These are phyloP conservation scores for Hypena proboscidalis DNA, from an alignment of 2,888 invertebrate genomes.

Conservation along the genomic window DNA sequence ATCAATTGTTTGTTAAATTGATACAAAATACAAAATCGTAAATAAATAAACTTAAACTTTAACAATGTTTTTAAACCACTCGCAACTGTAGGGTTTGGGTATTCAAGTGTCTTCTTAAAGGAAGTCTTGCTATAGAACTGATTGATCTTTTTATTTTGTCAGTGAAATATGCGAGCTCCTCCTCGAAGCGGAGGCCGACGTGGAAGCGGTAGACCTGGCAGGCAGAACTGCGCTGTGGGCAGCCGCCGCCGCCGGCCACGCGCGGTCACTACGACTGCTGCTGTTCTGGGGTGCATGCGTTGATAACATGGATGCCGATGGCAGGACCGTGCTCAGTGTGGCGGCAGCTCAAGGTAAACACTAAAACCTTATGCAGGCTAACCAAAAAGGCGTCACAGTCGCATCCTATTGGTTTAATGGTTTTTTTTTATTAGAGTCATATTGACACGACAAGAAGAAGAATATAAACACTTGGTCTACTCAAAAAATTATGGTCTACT, in stretches of 20 bases:
- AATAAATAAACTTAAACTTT: no score
- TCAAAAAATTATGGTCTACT: no score
- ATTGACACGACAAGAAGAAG: no score
- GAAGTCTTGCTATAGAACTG: not conserved
- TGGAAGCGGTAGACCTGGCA: conserved; percentile 93
- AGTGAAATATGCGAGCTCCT: conserved; percentile 96
- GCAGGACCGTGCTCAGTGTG: conserved; percentile 94
- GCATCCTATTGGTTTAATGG: not conserved
- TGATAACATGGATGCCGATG: conserved; percentile 97
- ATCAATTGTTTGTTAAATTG: no score
- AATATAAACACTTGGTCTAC: no score
- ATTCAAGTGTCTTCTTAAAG: no score
- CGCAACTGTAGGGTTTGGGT: no score
- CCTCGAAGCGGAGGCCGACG: conserved; percentile 96
- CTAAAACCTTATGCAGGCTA: no score
- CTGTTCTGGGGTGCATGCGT: conserved; percentile 98
- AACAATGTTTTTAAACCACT: no score
- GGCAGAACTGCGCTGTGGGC: conserved; percentile 96
- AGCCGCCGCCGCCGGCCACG: conserved; percentile 96
- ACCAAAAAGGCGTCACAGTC: no score
- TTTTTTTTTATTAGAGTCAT: not conserved
- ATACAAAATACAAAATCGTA: no score
- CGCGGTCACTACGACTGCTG: conserved; percentile 92
- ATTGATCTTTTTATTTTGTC: no score
- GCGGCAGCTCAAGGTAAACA: conserved; percentile 93